Conservation (phyloP, 2,888 invertebrate species). For the Lottia gigantea region DNA sequence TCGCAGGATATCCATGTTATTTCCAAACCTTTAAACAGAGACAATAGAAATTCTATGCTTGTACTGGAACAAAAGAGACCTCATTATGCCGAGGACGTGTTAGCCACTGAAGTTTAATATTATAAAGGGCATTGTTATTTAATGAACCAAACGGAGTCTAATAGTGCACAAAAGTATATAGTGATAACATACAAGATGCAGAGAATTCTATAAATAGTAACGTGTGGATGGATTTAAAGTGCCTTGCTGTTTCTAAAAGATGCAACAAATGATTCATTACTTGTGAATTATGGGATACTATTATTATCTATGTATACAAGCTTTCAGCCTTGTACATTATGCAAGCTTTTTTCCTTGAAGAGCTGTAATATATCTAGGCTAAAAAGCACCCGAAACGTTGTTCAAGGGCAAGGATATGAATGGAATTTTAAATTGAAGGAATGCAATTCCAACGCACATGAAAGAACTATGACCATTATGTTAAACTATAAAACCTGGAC, state of each 20-base stretch:
- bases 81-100: constrained; percentile 43
- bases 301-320: constrained; percentile 6
- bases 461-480: background rate
- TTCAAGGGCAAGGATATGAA: background rate
- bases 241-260: constrained; percentile 10
- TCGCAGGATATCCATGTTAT: constrained; percentile 40
- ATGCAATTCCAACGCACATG: constrained; percentile 9
- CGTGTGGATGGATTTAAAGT: constrained; percentile 9
- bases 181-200: no score
- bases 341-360: constrained; percentile 11
- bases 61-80: constrained; percentile 38
- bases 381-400: background rate
- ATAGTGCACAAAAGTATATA: constrained; percentile 4
- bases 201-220: no score
- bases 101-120: constrained; percentile 52
- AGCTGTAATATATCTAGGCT: constrained; percentile 2
- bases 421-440: background rate
- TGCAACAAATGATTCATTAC: background rate
- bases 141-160: background rate
- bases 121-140: constrained; percentile 1
- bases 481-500: background rate
- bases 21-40: constrained; percentile 43
- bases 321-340: constrained; percentile 18
- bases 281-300: constrained; percentile 1
- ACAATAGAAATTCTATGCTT: constrained; percentile 44